Conservation (phyloP, 2,113 vertebrate genomes). For the Lophura nycthemera region DNA sequence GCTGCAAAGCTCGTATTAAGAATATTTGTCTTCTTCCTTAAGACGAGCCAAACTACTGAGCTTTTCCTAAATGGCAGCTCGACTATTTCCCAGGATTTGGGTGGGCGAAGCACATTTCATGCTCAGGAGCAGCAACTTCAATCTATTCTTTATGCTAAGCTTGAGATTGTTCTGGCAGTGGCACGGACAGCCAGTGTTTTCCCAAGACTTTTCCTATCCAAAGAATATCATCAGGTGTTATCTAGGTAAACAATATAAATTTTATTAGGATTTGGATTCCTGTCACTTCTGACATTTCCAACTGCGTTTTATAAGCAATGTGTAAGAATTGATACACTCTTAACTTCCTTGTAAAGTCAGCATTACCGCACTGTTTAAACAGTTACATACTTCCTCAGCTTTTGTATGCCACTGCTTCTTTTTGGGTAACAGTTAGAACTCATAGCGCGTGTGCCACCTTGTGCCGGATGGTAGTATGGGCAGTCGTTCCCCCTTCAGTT, state of each 20-base stretch:
- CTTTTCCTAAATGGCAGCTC: neutral
- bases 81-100: neutral
- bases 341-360: neutral
- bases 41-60: neutral
- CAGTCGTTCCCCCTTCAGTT: neutral
- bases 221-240: neutral
- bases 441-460: conserved; percentile 15
- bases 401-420: accelerated
- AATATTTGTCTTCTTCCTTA: neutral
- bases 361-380: accelerated
- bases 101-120: neutral
- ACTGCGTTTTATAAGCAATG: neutral
- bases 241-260: neutral
- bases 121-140: neutral
- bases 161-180: neutral
- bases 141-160: neutral
- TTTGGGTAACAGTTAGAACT: neutral
- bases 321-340: neutral
- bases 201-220: neutral
- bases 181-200: neutral
- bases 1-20: neutral
- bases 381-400: accelerated
- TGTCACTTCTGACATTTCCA: neutral
- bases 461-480: neutral
- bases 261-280: neutral